phyloP scores from a whole-genome alignment of 2,113 vertebrate genomes.

The Zosterops hypoxanthus region DNA sequence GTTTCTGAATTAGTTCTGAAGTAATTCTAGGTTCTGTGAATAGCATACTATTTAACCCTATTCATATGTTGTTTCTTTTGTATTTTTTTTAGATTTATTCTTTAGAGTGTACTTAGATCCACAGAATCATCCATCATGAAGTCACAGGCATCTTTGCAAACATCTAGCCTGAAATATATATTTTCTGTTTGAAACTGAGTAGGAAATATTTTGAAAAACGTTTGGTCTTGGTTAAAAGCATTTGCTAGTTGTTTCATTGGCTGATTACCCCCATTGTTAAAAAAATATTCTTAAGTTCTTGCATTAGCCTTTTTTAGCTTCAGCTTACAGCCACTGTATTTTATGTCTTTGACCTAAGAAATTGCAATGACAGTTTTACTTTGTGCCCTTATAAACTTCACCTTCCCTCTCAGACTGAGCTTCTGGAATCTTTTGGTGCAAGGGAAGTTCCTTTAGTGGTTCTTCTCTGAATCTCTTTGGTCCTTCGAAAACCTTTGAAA shows the following conservation, averaged over 20 bases:
- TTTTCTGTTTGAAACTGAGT: neutral
- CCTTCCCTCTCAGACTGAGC: neutral
- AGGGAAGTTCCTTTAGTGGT: neutral
- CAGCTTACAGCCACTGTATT: neutral
- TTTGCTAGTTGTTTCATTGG: neutral
- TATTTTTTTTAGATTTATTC: neutral
- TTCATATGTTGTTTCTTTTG: neutral
- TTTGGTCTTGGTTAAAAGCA: neutral
- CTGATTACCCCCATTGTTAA: neutral
- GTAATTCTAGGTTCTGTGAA: neutral
- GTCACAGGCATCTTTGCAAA: neutral
- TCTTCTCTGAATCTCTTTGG: neutral
- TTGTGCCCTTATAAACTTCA: neutral
- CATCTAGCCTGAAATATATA: neutral
- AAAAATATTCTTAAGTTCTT: neutral
- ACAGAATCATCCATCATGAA: neutral
- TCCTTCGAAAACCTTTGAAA: neutral
- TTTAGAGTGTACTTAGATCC: neutral
- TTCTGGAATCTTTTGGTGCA: neutral
- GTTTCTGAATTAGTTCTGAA: neutral
- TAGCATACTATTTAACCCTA: neutral
- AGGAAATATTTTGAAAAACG: neutral
- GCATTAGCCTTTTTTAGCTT: neutral
- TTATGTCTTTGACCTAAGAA: neutral
- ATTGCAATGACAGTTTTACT: neutral